These are phyloP conservation scores for Equus przewalskii DNA, from an alignment of 2,113 vertebrate genomes.

Conservation along the genomic window DNA sequence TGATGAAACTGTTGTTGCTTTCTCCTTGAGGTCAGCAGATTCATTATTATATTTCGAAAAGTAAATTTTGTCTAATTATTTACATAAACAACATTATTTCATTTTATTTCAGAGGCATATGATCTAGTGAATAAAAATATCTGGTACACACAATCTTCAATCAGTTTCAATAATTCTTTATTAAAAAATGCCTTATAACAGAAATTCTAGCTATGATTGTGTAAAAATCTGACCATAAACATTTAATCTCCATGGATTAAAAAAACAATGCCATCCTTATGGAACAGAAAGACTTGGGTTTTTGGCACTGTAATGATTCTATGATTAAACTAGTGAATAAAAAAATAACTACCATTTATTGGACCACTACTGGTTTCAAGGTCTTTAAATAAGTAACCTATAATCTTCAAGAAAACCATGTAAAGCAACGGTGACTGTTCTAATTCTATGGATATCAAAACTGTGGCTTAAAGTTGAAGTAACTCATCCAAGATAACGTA, in stretches of 20 bases:
- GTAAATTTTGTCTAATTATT: not conserved
- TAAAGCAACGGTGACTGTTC: not conserved
- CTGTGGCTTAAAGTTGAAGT: not conserved
- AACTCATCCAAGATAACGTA: not conserved
- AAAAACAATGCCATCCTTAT: not conserved
- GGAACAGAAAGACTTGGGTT: not conserved
- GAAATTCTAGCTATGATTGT: not conserved
- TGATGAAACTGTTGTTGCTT: not conserved
- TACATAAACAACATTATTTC: not conserved
- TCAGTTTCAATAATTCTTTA: not conserved
- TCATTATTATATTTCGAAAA: not conserved
- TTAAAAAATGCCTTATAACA: not conserved
- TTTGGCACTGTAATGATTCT: not conserved
- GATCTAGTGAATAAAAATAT: not conserved
- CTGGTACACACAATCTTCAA: not conserved
- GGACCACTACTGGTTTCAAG: not conserved
- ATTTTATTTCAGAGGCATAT: not conserved
- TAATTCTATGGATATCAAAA: not conserved
- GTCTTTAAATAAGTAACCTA: not conserved
- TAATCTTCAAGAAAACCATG: not conserved
- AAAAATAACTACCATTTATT: not conserved
- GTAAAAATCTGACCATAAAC: not conserved
- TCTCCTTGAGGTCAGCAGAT: not conserved
- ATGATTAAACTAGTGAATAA: not conserved
- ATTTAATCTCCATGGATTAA: not conserved